Percentiles rank a stretch among this genome's conserved stretches.
Evolutionary conservation across 2,888 invertebrate genomes (phyloP).

Genomic region (Bugulina stolonifera): DNA sequence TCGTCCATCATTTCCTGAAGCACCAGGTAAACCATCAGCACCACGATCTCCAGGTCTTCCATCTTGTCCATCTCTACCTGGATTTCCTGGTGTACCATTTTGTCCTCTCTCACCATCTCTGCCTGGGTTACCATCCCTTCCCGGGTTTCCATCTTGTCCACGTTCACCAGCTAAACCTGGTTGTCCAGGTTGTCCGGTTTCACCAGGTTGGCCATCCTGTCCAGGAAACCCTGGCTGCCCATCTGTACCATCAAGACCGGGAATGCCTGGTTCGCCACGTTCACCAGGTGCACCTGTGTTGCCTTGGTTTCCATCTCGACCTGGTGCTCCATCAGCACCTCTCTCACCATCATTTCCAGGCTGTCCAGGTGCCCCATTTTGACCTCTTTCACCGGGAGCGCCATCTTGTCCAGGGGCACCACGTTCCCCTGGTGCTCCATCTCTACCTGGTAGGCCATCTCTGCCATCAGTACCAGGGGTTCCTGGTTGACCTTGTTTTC

Average conservation of each 20-base stretch:
- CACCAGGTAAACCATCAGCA: constrained; percentile 27
- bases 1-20: constrained; percentile 27
- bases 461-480: constrained; percentile 11
- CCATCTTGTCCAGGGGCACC: constrained; percentile 28
- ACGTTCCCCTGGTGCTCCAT: constrained; percentile 30
- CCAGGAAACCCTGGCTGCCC: not conserved
- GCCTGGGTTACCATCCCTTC: constrained; percentile 25
- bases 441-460: constrained; percentile 29
- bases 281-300: constrained; percentile 27
- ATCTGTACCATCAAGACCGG: constrained; percentile 26
- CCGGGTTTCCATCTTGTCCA: constrained; percentile 26
- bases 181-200: constrained; percentile 10
- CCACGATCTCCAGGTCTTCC: constrained; percentile 28
- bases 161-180: constrained; percentile 26
- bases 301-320: constrained; percentile 5
- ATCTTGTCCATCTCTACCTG: constrained; percentile 20
- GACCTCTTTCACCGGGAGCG: constrained; percentile 16
- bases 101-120: constrained; percentile 19
- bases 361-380: constrained; percentile 24
- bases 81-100: constrained; percentile 18
- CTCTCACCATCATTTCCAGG: not conserved
- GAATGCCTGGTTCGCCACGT: constrained; percentile 7
- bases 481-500: constrained; percentile 24
- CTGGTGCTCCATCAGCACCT: constrained; percentile 1
- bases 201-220: not conserved